A percentile compares a stretch with the other conserved stretches of the same genome.
These are phyloP conservation scores for Pimephales promelas DNA, from an alignment of 2,113 vertebrate species.

Conservation along the genomic window DNA sequence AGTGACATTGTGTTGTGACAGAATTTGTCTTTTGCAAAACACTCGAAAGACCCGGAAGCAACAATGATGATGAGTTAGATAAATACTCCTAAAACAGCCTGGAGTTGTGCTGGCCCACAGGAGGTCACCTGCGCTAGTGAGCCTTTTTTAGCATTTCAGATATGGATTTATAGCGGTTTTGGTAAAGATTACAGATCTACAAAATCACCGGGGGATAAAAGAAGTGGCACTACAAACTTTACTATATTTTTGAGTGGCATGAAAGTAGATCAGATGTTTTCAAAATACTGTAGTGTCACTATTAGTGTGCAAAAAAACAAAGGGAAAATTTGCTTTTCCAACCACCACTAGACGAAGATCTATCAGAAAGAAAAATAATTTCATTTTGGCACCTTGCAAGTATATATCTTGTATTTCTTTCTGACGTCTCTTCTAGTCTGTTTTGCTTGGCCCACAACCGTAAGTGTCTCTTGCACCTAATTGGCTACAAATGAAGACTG, in stretches of 20 bases:
- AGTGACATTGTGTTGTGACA: conserved; percentile 34
- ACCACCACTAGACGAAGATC: background rate
- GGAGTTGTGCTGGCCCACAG: too few species aligned
- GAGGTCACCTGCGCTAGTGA: background rate
- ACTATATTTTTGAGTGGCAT: too few species aligned
- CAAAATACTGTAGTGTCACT: background rate
- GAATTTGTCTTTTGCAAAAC: background rate
- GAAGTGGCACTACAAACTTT: background rate
- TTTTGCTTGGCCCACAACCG: background rate
- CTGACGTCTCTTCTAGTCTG: background rate
- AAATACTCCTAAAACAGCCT: background rate
- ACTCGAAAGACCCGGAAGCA: background rate
- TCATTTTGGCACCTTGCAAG: background rate
- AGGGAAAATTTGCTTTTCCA: background rate
- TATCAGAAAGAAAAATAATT: background rate
- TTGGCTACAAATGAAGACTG: background rate
- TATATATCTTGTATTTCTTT: background rate
- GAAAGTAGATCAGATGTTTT: background rate
- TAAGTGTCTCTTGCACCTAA: background rate
- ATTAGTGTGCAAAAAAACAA: too few species aligned
- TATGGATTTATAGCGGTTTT: background rate
- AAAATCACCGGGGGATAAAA: background rate
- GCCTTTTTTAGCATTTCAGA: background rate
- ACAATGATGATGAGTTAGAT: background rate
- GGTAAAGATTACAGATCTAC: background rate